Evolutionary conservation across 2,797 vertebrate genomes (phyloP).

Genomic region (Gymnopithys bicolor): DNA sequence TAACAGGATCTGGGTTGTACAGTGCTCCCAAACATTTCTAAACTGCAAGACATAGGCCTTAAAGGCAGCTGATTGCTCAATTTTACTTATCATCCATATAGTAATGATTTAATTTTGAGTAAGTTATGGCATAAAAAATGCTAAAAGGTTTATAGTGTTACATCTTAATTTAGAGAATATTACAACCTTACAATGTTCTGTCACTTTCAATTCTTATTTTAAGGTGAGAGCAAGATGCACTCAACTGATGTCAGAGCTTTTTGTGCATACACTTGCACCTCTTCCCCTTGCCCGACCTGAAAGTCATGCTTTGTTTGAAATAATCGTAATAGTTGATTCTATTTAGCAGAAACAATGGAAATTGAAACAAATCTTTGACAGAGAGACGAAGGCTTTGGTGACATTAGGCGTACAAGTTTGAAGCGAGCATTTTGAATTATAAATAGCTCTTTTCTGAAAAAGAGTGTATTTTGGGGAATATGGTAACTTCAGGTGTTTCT

Average conservation of each 20-base stretch:
- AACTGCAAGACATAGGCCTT: background rate
- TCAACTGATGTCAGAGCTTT: background rate
- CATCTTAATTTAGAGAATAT: background rate
- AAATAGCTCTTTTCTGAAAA: background rate
- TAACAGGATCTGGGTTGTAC: background rate
- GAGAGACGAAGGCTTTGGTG: background rate
- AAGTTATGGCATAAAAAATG: background rate
- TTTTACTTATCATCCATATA: background rate
- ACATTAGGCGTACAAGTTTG: background rate
- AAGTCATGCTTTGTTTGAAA: background rate
- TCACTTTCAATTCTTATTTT: background rate
- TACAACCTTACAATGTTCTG: background rate
- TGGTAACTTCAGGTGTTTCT: background rate
- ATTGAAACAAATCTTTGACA: background rate
- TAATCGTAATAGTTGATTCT: background rate
- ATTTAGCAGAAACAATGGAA: background rate
- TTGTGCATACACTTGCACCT: background rate
- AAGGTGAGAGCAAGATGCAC: background rate
- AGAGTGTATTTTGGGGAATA: background rate
- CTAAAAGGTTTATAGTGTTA: background rate
- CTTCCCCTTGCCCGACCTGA: background rate
- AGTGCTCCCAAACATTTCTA: background rate
- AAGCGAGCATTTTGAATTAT: background rate
- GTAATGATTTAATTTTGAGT: background rate
- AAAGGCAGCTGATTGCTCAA: background rate